phyloP scores from a whole-genome alignment of 2,113 vertebrate species.

The Channa argus region DNA sequence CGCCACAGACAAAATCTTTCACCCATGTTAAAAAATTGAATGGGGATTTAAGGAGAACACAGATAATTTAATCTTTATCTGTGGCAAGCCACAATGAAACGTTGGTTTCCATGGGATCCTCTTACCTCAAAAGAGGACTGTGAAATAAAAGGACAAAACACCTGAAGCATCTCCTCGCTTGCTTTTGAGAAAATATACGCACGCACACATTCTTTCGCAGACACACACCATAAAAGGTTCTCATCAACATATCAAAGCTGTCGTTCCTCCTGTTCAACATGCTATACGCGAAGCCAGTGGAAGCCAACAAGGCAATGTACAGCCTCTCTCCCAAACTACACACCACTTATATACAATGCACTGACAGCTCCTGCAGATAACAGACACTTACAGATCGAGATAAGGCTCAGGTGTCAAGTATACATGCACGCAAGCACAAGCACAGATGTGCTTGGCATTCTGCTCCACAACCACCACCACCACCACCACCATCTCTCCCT shows the following conservation, averaged over 20 bases:
- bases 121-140: conserved; percentile 60
- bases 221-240: conserved; percentile 49
- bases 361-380: conserved; percentile 52
- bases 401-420: conserved; percentile 55
- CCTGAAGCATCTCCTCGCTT: conserved; percentile 49
- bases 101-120: conserved; percentile 66
- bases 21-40: conserved; percentile 66
- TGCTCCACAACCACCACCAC: conserved; percentile 15
- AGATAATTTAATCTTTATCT: conserved; percentile 76
- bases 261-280: conserved; percentile 52
- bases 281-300: conserved; percentile 36
- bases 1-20: conserved; percentile 71
- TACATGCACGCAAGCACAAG: conserved; percentile 41
- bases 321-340: conserved; percentile 10
- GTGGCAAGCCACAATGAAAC: conserved; percentile 67
- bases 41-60: conserved; percentile 71
- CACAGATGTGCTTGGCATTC: conserved; percentile 44
- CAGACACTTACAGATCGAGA: conserved; percentile 53
- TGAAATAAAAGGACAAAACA: conserved; percentile 66
- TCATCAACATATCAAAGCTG: conserved; percentile 77
- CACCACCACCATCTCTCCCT: conserved; percentile 7
- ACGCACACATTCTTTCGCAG: background rate
- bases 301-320: conserved; percentile 28
- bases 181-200: conserved; percentile 22
- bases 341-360: conserved; percentile 11